Conservation (phyloP, 2,888 invertebrate genomes). For the Malachius bipustulatus region DNA sequence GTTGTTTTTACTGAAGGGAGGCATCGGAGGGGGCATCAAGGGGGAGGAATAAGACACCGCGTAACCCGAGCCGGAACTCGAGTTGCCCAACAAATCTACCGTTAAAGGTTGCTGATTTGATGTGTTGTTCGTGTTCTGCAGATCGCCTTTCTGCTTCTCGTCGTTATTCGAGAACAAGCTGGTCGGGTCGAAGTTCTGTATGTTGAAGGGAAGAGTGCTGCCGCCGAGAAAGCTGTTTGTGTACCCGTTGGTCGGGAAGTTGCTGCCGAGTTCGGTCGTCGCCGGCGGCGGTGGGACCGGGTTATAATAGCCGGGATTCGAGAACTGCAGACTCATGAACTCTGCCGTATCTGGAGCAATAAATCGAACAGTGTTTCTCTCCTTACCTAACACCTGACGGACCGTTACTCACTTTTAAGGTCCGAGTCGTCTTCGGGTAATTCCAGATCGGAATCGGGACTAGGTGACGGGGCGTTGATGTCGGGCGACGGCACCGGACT, state of each 20-base stretch:
- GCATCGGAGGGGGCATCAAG: slow-evolving; percentile 44
- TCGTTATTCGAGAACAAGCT: slow-evolving; percentile 14
- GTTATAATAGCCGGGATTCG: slow-evolving; percentile 40
- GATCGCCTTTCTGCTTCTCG: not conserved
- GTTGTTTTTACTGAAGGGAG: slow-evolving; percentile 32
- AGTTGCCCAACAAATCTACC: not conserved
- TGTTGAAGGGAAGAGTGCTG: slow-evolving; percentile 48
- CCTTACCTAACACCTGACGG: slow-evolving; percentile 10
- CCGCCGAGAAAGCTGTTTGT: slow-evolving; percentile 54
- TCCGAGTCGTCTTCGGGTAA: slow-evolving; percentile 43
- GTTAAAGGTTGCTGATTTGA: slow-evolving; percentile 13
- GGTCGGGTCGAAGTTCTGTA: slow-evolving; percentile 27
- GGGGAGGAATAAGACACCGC: slow-evolving; percentile 34
- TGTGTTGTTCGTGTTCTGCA: not conserved
- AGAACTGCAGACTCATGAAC: slow-evolving; percentile 18
- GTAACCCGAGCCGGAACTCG: slow-evolving; percentile 17
- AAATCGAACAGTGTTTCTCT: slow-evolving; percentile 13
- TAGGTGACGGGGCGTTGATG: slow-evolving; percentile 60
- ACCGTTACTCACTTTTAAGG: not conserved
- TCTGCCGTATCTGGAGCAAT: slow-evolving; percentile 5
- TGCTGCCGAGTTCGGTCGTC: slow-evolving; percentile 18
- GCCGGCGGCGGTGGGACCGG: slow-evolving; percentile 31
- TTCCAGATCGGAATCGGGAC: slow-evolving; percentile 71
- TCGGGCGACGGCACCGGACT: slow-evolving; percentile 60
- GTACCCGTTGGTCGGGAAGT: slow-evolving; percentile 41